Conservation (phyloP, 2,113 vertebrate species). For the Proterorhinus semilunaris region DNA sequence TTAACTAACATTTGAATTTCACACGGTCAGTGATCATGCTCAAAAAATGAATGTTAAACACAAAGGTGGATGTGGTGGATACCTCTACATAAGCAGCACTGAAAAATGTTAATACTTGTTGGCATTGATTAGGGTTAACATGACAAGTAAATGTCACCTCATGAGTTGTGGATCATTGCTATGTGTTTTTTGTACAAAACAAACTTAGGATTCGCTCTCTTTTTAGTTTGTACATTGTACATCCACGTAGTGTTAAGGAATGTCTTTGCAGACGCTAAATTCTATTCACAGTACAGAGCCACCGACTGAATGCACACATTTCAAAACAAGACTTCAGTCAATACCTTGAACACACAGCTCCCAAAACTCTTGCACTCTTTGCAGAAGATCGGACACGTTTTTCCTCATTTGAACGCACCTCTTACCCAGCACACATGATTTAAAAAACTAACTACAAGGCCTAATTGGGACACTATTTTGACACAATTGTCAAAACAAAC, state of each 20-base stretch:
- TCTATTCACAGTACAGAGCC: no score
- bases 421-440: no score
- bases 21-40: conserved; percentile 9
- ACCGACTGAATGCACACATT: no score
- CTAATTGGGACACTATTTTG: no score
- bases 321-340: no score
- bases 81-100: conserved; percentile 33
- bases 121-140: conserved; percentile 55
- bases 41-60: conserved; percentile 22
- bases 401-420: no score
- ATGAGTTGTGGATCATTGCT: background rate
- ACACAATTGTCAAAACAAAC: no score
- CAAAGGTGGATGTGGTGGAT: conserved; percentile 12
- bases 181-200: conserved; percentile 12
- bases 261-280: background rate
- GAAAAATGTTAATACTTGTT: conserved; percentile 61
- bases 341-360: no score
- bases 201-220: conserved; percentile 1
- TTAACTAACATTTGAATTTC: conserved; percentile 30
- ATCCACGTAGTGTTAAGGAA: conserved; percentile 27
- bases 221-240: background rate
- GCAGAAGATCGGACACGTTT: no score
- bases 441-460: no score
- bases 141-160: background rate
- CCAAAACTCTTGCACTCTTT: no score